Evolutionary conservation across 2,888 invertebrate species (phyloP).

Genomic region (Anoncus sp.): DNA sequence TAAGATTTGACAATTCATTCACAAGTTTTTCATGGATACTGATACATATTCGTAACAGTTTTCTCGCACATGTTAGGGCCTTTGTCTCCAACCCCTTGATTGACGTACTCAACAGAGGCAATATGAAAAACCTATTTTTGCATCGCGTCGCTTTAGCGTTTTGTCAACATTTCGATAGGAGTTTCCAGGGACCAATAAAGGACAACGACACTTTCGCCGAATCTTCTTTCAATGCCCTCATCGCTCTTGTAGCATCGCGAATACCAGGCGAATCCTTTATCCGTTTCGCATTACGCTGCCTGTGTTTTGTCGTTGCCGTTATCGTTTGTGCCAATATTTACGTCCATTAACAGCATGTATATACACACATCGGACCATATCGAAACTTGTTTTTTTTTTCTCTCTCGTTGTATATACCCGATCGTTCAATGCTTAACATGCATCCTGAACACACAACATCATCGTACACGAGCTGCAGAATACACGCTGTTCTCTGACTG

Average conservation of each 20-base stretch:
- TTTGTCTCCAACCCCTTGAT: no score
- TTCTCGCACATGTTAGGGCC: no score
- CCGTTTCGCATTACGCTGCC: conserved; percentile 40
- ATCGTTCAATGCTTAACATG: conserved; percentile 48
- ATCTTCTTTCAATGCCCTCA: conserved; percentile 6
- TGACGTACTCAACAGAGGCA: no score
- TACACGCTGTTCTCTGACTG: conserved; percentile 4
- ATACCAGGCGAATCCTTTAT: conserved; percentile 39
- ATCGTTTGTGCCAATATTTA: conserved; percentile 61
- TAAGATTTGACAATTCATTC: no score
- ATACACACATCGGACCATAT: conserved; percentile 38
- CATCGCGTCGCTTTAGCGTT: background rate
- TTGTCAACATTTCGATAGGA: background rate
- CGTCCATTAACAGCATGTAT: conserved; percentile 54
- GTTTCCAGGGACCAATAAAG: background rate
- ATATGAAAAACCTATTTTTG: no score
- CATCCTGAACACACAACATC: conserved; percentile 44
- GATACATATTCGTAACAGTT: background rate
- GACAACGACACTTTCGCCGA: background rate
- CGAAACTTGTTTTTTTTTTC: conserved; percentile 43
- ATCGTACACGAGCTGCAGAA: conserved; percentile 13
- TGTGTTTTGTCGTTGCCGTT: conserved; percentile 48
- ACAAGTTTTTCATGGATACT: background rate
- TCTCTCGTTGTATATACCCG: conserved; percentile 2
- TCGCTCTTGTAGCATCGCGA: background rate